Evolutionary conservation across 2,797 vertebrate species (phyloP), one percentile per base, ranked within the genome.

Genomic region (Anabacerthia variegaticeps): DNA sequence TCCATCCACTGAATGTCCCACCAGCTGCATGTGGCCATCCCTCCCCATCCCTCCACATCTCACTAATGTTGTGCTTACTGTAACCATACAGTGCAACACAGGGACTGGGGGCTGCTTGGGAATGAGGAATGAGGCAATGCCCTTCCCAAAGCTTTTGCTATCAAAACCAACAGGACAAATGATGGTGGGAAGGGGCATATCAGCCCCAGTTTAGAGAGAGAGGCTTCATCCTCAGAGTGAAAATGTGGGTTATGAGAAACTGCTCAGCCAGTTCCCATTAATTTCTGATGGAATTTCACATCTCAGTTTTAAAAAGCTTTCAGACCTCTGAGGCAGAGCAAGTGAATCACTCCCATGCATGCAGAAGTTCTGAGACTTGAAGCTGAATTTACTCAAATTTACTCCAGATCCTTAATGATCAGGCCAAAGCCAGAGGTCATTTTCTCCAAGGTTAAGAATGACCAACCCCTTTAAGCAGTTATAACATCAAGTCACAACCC

Each of bases 71-170:
- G 24, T 30, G 59, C 43, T 52, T 32, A 24, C n/a, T 41, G n/a
- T 11, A 72, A 22, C 19, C 79, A 17, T 48, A 39, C 21, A 22
- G 3, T 1, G 4, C 30, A 51, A 58, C 55, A 37, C 5, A 2
- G 20, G 37, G 48, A 62, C 65, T 7, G 34, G 16, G 39, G 48
- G 55, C 58, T 92, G 91, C 21, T 2, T 4, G 1, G 83, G 62
- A 48, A 27, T 0, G 0, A 44, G 11, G 39, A 14, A 41, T 54
- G 68, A 80, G 52, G 28, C 2, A 4, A 34, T 52, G 18, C 54
- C 34, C 26, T 63, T 62, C 46, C 37, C 7, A 2, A 65, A 67
- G 54, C 6, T 51, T 88, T 55, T 83, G 34, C 23, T 54, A 18
- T 37, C 37, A 27, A 77, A 91, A 63, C 17, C 3, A 2, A 19